phyloP scores from a whole-genome alignment of 2,113 vertebrate species.

The Vulpes lagopus region DNA sequence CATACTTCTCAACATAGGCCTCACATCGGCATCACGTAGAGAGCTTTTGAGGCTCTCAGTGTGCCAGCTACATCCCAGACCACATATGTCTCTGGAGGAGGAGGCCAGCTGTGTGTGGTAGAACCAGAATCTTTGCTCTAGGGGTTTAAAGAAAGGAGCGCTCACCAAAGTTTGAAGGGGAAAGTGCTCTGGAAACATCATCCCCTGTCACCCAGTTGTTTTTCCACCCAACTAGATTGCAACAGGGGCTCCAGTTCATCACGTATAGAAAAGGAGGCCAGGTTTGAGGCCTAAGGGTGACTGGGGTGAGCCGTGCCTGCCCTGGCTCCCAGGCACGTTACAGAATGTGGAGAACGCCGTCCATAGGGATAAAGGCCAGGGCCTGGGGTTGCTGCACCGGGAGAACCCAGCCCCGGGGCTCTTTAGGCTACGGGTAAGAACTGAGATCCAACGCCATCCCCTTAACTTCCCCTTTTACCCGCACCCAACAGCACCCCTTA shows the following conservation, averaged over 20 bases:
- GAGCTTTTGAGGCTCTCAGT: not conserved
- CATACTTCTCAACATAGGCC: not conserved
- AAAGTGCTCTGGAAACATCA: not conserved
- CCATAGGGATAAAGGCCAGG: not conserved
- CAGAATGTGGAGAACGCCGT: not conserved
- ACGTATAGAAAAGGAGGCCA: not conserved
- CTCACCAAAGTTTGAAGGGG: no score
- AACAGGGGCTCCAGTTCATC: not conserved
- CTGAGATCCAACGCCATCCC: not conserved
- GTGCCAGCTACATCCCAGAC: not conserved
- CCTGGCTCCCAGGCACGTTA: not conserved
- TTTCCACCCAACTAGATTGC: not conserved
- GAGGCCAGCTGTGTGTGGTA: not conserved
- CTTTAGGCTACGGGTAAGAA: not conserved
- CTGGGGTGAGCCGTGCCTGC: not conserved
- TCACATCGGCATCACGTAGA: not conserved
- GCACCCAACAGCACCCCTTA: not conserved
- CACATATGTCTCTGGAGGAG: not conserved
- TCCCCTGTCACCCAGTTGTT: rapidly evolving
- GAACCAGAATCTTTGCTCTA: not conserved
- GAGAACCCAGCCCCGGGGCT: not conserved
- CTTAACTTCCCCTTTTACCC: not conserved
- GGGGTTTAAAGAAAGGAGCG: not conserved
- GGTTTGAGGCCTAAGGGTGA: not conserved
- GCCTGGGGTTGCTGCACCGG: rapidly evolving